Base-by-base conservation (phyloP, 2,113 vertebrate genomes). In the Tricholaema leucomelas region DNA sequence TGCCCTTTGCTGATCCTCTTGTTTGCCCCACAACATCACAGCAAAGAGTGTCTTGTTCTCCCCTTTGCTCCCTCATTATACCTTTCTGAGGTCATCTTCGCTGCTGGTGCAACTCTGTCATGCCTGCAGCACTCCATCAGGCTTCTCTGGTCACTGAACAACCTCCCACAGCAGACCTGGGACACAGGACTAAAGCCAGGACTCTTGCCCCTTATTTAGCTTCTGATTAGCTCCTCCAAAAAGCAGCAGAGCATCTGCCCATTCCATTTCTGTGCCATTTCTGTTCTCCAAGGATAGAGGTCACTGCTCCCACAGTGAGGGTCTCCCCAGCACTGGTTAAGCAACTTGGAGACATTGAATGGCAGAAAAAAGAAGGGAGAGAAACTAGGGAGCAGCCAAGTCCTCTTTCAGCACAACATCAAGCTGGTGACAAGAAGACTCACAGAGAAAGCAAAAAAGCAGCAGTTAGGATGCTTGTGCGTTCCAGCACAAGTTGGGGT, bases 231-330 rank as follows among this genome's bases (percentile, higher is more conserved):
- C 54, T 8, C 60, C 66, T 56, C 78, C 55, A 20, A 19, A 55
- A 4, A 66, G 30, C 28, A 18, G 6, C 50, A 23, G 24, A 12
- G 50, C 0, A 4, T 3, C 70, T 21, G 4, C 11, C 18, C 4
- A 48, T n/a, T 23, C 36, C 52, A 11, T 44, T 30, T 28, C 88
- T 23, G 28, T 5, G 15, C 9, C 31, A 3, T 28, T 19, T 4
- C 64, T 33, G 36, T 8, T 64, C 27, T 55, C 55, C 2, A 9
- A 10, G 36, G 69, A 46, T 67, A 54, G 36, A 46, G 28, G 24
- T 42, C 52, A 36, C 35, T 0, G 5, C 31, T 81, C 44, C 31
- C 2, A 0, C n/a, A 5, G 14, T 1, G 20, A 20, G 2, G 3
- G 80, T 36, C 4, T 21, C n/a, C 28, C 33, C 5, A 2, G n/a